Evolutionary conservation across 2,797 vertebrate species (phyloP).

Genomic region (Lepus townsendii): DNA sequence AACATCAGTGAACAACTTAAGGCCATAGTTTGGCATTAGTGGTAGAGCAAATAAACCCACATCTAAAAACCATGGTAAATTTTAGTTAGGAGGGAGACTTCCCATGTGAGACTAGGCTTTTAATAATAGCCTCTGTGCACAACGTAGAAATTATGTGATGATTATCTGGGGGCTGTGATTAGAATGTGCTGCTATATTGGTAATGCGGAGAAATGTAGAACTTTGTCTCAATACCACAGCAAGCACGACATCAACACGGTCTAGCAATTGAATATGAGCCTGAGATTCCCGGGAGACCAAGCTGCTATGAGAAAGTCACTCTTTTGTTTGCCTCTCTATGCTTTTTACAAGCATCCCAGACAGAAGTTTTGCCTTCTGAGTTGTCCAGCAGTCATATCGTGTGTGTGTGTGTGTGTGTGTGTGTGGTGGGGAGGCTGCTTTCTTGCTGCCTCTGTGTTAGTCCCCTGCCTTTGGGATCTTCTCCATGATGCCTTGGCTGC

Average conservation of each 20-base stretch:
- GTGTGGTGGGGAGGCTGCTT: not conserved
- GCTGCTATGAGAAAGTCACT: not conserved
- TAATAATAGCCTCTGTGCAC: constrained; percentile 68
- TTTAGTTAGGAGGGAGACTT: constrained; percentile 67
- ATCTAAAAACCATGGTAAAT: constrained; percentile 47
- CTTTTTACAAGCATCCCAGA: not conserved
- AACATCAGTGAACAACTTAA: not conserved
- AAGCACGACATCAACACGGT: fast-evolving
- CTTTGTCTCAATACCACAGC: not conserved
- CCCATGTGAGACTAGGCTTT: constrained; percentile 63
- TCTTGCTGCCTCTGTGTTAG: fast-evolving
- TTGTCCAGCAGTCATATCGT: not conserved
- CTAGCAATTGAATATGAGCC: not conserved
- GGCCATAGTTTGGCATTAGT: not conserved
- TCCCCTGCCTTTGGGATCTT: too few species aligned
- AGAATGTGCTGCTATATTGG: constrained; percentile 37
- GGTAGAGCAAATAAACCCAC: not conserved
- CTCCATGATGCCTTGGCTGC: too few species aligned
- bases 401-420: not conserved
- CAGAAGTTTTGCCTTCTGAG: not conserved
- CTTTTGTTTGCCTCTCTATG: not conserved
- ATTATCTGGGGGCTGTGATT: constrained; percentile 66
- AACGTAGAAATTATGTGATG: constrained; percentile 73
- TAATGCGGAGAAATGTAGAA: not conserved
- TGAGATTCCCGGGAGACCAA: not conserved